These are phyloP conservation scores for Cepaea nemoralis DNA, from an alignment of 1,140 invertebrate species.

Conservation along the genomic window DNA sequence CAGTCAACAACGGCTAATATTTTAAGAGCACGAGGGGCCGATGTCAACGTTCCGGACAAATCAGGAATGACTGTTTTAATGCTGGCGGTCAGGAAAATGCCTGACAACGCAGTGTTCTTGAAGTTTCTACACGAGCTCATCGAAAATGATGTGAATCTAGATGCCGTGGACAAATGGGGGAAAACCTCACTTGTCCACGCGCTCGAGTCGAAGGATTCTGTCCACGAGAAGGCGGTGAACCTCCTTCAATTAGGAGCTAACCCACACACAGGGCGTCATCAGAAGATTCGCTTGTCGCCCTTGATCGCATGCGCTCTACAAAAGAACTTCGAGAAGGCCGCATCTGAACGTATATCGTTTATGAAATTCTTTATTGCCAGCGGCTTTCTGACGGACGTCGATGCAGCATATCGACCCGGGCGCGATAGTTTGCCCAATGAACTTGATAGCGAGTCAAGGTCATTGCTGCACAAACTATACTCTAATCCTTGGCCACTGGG, in stretches of 20 bases:
- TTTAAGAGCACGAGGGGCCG: background rate
- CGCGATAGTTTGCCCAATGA: background rate
- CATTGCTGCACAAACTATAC: background rate
- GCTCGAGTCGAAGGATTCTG: background rate
- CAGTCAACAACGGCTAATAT: background rate
- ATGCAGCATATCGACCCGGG: background rate
- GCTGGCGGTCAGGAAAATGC: background rate
- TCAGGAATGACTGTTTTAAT: constrained; percentile 13
- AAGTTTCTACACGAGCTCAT: background rate
- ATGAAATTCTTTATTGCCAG: constrained; percentile 4
- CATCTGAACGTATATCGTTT: background rate
- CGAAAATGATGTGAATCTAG: constrained; percentile 1
- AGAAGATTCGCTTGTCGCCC: background rate
- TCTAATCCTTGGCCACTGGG: constrained; percentile 4
- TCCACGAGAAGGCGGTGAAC: background rate
- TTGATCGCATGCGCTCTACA: background rate
- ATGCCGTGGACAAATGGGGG: constrained; percentile 7
- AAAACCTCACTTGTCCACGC: background rate
- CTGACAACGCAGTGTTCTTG: background rate
- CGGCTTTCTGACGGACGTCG: background rate
- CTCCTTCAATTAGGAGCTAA: background rate
- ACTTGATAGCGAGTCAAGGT: background rate
- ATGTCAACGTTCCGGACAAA: constrained; percentile 8
- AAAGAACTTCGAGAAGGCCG: background rate
- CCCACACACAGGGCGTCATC: constrained; percentile 1